Evolutionary conservation across 2,113 vertebrate genomes (phyloP), one percentile per base, ranked within the genome.

Genomic region (Rhinogobius similis): DNA sequence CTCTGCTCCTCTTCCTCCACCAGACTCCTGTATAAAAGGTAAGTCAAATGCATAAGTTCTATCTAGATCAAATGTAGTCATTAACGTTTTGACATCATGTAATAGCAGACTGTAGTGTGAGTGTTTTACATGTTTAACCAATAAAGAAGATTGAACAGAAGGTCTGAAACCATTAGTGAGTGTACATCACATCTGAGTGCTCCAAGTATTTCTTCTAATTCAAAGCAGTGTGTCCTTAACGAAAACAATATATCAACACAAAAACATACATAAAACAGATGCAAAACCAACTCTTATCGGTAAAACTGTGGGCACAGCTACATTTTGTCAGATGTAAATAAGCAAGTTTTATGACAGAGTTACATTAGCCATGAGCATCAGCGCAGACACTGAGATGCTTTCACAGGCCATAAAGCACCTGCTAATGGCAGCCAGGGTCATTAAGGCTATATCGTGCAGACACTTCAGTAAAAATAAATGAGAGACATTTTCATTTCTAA

Each of bases 1-100:
- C 92, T 82, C 62, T 77, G 79, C 59, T 91, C 90, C 55, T 92
- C 90, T 70, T 86, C 84, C 78, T 86, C 89, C 78, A 92, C 72
- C 75, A 93, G 79, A 83, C 86, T 83, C 88, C 92, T 92, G 67
- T 56, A 71, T 27, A 52, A 66, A 36, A 78, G 5, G 64, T 73
- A 68, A 76, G 63, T 8, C 67, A 68, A 4, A 10, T 27, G 11
- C 20, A 72, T 46, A 39, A 55, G 29, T 56, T 2, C 4, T 1
- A 36, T 36, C 32, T 63, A 11, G 0, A 21, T 23, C 10, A 1
- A 1, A 27, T 23, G 59, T 36, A 1, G n/a, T 62, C 21, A 36
- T 38, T n/a, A 7, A n/a, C 20, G 12, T 26, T 24, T 26, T 55
- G 12, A 55, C 3, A 24, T 24, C 4, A 12, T 26, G 20, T 55